Base-by-base conservation (phyloP, 2,888 invertebrate species). In the Drosophila testacea region DNA sequence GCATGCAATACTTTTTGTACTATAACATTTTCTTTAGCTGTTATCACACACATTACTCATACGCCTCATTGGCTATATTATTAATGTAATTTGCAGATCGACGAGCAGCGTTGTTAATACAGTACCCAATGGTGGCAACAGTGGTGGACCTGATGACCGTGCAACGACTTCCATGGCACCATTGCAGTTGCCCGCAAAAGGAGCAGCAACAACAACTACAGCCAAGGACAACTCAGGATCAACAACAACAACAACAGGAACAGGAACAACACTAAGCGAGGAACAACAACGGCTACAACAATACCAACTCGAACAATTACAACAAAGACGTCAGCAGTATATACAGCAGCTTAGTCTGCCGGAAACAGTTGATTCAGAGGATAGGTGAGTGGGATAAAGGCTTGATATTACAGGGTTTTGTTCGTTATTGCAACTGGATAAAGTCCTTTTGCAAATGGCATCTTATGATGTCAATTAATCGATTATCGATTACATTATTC, bases 101-200 rank as follows among this genome's bases (percentile, higher is more conserved):
- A 87, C 91, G 77, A 89, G 81, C 83, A 92, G 91, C 84, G 90
- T 86, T 82, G 89, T 83, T 80, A 83, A 84, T 71, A 87, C 91
- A 44, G 54, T 64, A 50, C 66, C 75, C 54, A 60, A 55, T 42
- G 48, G 52, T 69, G 57, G 54, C 64, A 54, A 54, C 41, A 38
- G 36, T 64, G 77, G 36, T 64, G 77, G 48, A 69, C 59, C 87
- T 74, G 76, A 86, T 81, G 79, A 77, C 62, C 61, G 51, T 61
- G 46, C 77, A 61, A 71, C 83, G 42, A 81, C 86, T 87, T 90
- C 90, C 83, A 91, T 92, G 92, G 92, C 92, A 89, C 90, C 91
- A 84, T 78, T 91, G 85, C 91, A 90, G 83, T 89, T 89, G 57
- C 83, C 91, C 73, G 81, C 90, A 71, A 50, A 38, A 55, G 64